These are phyloP conservation scores for Heliconius hewitsoni DNA, from an alignment of 1,140 invertebrate genomes.

Conservation along the genomic window DNA sequence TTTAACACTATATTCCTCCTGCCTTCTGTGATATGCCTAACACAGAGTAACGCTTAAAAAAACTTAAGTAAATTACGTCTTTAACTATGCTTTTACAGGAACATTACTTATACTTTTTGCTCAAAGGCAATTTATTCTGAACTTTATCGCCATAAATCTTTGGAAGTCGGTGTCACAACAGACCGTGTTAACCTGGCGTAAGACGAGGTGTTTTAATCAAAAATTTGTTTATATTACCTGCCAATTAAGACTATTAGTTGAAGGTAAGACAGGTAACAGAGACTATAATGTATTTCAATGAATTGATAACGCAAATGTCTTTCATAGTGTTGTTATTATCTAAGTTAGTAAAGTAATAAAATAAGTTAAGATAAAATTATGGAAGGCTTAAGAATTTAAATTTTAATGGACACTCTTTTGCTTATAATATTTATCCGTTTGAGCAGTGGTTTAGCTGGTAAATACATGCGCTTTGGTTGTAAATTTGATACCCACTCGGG, in stretches of 20 bases:
- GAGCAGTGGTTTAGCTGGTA: too few species aligned
- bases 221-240: conserved; percentile 28
- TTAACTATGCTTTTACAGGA: conserved; percentile 27
- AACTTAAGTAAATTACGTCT: not conserved
- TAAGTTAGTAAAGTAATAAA: not conserved
- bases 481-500: too few species aligned
- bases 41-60: too few species aligned
- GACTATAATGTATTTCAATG: not conserved
- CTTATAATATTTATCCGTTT: not conserved
- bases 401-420: not conserved
- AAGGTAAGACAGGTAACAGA: not conserved
- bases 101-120: conserved; percentile 43
- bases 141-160: conserved; percentile 49
- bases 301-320: not conserved
- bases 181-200: conserved; percentile 25
- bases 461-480: too few species aligned
- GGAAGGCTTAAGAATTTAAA: not conserved
- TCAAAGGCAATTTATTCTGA: conserved; percentile 47
- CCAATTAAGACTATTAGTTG: conserved; percentile 21
- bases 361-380: not conserved
- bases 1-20: too few species aligned
- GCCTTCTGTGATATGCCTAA: too few species aligned
- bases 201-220: conserved; percentile 39
- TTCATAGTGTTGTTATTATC: not conserved
- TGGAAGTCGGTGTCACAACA: conserved; percentile 41